phyloP scores from a whole-genome alignment of 1,140 invertebrate species.

The Brachionus rotundiformis region DNA sequence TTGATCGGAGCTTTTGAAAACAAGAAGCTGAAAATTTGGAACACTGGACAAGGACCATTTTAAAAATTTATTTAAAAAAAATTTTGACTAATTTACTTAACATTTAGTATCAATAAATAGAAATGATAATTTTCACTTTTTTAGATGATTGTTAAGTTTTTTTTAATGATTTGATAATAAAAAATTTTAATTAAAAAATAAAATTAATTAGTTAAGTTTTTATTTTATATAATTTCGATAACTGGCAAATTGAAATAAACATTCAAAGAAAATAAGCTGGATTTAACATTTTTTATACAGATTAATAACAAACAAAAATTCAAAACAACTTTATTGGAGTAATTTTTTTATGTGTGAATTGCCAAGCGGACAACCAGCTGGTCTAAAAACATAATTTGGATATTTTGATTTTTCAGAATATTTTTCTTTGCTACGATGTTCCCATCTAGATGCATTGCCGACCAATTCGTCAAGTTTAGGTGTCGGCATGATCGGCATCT shows the following conservation, averaged over 20 bases:
- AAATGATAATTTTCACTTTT: too few species aligned
- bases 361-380: not conserved
- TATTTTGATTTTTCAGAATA: not conserved
- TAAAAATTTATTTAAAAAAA: too few species aligned
- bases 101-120: too few species aligned
- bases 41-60: not conserved
- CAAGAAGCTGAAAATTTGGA: slow-evolving; percentile 24
- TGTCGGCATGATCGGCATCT: not conserved
- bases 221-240: not conserved
- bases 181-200: too few species aligned
- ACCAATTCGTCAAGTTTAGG: not conserved
- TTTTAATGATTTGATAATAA: too few species aligned
- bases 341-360: not conserved
- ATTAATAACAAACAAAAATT: not conserved
- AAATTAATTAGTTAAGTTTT: too few species aligned
- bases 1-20: not conserved
- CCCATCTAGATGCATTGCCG: not conserved
- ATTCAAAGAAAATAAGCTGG: not conserved
- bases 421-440: not conserved
- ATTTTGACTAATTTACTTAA: too few species aligned
- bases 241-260: not conserved
- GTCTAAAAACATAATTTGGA: not conserved
- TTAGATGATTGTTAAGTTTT: too few species aligned
- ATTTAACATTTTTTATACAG: not conserved
- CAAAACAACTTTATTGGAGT: not conserved